Evolutionary conservation across 1,140 invertebrate genomes (phyloP), one percentile per base, ranked within the genome.

Genomic region (Periplaneta americana): DNA sequence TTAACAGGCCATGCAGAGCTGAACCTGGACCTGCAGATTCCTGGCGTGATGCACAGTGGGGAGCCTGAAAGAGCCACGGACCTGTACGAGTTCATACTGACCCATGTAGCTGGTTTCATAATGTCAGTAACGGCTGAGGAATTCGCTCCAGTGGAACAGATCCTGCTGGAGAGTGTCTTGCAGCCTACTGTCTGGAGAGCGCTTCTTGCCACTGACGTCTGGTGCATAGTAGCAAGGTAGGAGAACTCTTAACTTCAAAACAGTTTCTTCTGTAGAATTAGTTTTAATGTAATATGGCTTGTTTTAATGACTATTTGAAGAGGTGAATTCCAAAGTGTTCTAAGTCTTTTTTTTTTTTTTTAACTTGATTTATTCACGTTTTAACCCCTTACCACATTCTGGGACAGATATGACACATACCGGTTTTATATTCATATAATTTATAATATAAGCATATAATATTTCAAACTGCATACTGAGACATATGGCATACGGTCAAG

Each of bases 1-100:
- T n/a, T n/a, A n/a, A n/a, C 75, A 82, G 82, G 79, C 74, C 82
- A 82, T 36, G n/a, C 35, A 28, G 82, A 82, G 75, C 34, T 82
- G 66, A 48, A 17, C 18, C 75, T n/a, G 34, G 35, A 80, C 34
- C 32, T 82, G 18, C 57, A 81, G 37, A 6, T 82, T 18, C 81
- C 81, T 34, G 74, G 75, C 17, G 17, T 78, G 35, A 81, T n/a
- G 36, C 57, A 66, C 11, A 35, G 28, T 37, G 81, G 22, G 9
- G 28, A 80, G 66, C 75, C 57, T 15, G 66, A 75, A 31, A 75
- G 79, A 37, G 36, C 31, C 39, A 57, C 37, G 18, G 35, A 80
- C 34, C 22, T 82, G 57, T 82, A 82, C 36, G 82, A 82, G 36
- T 8, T 22, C 13, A 32, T 81, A n/a, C 15, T 81, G 13, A 82